Evolutionary conservation across 2,888 invertebrate genomes (phyloP), one percentile per base, ranked within the genome.

Genomic region (Nemoura dubitans): DNA sequence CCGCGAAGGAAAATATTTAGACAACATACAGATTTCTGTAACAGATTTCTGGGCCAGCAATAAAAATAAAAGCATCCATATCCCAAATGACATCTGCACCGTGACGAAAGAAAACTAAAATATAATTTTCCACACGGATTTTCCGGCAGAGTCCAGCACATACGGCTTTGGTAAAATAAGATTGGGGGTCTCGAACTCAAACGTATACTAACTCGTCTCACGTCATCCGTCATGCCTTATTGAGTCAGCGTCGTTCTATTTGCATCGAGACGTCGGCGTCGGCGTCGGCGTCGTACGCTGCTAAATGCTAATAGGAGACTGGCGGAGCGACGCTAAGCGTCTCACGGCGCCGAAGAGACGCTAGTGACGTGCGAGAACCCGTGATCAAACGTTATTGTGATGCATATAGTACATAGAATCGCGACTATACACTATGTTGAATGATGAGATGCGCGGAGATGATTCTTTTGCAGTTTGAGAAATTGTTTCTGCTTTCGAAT

Each of bases 161-260:
- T 3, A 59, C 59, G 6, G 3, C 10, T 59, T 16, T 59, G 21
- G 21, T 59, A 59, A 59, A 59, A 7, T 59, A 59, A 59, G 59
- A 59, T 21, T 21, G 59, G 59, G 59, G 14, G 59, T 21, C 59
- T 59, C 36, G 59, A 59, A 59, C 59, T 36, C 36, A 36, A 36
- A 10, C 36, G n/a, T n/a, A n/a, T n/a, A n/a, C 36, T 59, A 7
- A 3, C 14, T 7, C 59, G 59, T 59, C 59, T 1, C 2, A 21
- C 59, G 59, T 59, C 59, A 59, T 59, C 59, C 14, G 59, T 59
- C 59, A 59, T 59, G 59, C 59, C 59, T 59, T 59, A 59, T 59
- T 59, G 59, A 59, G 59, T 21, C 59, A 59, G 59, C 59, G 59
- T 59, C 59, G 59, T 59, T 59, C 59, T 59, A 59, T 21, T 21